These are phyloP conservation scores for Trachelus stipa DNA, from an alignment of 2,888 invertebrate genomes.

Conservation along the genomic window DNA sequence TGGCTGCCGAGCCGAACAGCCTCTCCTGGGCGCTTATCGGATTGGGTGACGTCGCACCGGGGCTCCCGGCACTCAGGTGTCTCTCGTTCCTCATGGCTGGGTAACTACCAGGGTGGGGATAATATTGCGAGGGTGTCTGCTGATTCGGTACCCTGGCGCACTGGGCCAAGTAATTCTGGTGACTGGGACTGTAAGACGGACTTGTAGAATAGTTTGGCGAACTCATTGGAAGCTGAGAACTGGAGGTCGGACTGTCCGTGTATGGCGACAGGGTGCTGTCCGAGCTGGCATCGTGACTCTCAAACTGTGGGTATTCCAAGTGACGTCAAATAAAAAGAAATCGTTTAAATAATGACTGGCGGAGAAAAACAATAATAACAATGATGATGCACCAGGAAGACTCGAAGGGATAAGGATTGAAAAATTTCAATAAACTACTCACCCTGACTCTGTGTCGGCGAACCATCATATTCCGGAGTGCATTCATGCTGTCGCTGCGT, in stretches of 20 bases:
- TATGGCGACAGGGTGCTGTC: slow-evolving; percentile 60
- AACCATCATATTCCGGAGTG: slow-evolving; percentile 62
- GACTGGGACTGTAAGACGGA: slow-evolving; percentile 56
- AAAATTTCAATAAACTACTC: slow-evolving; percentile 26
- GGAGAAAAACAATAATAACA: not conserved
- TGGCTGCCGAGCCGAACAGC: slow-evolving; percentile 40
- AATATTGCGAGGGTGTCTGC: slow-evolving; percentile 26
- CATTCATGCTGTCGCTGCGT: slow-evolving; percentile 65
- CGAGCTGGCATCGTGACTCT: slow-evolving; percentile 56
- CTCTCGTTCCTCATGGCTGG: slow-evolving; percentile 29
- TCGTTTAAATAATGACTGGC: not conserved
- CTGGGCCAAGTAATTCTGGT: slow-evolving; percentile 43
- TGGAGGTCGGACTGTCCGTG: slow-evolving; percentile 53
- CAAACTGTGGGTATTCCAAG: slow-evolving; percentile 44
- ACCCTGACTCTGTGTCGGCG: slow-evolving; percentile 61
- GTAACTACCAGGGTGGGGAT: slow-evolving; percentile 20
- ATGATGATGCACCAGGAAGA: not conserved
- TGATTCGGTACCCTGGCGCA: slow-evolving; percentile 16
- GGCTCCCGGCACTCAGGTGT: slow-evolving; percentile 35
- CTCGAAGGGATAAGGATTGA: not conserved
- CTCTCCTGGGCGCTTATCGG: slow-evolving; percentile 36
- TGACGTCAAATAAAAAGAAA: slow-evolving; percentile 32
- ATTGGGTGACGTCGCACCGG: slow-evolving; percentile 42
- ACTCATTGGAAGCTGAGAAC: slow-evolving; percentile 56
- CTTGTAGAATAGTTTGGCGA: slow-evolving; percentile 57